Evolutionary conservation across 2,888 invertebrate genomes (phyloP).

Genomic region (Beris chalybata): DNA sequence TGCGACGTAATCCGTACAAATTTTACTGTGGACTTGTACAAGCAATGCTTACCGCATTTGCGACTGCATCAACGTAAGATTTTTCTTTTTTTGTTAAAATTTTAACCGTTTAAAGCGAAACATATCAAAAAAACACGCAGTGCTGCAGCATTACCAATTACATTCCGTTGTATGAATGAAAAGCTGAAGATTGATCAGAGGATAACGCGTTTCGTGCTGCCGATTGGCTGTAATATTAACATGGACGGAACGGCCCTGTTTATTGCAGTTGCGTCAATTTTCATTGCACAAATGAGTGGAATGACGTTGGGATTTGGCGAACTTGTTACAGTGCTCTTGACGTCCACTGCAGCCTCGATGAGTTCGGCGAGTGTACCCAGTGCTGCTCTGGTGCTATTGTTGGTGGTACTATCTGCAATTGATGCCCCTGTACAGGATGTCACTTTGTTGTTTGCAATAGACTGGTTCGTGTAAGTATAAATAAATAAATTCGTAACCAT

Average conservation of each 20-base stretch:
- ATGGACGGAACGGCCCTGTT: conserved; percentile 92
- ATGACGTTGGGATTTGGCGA: conserved; percentile 79
- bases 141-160: conserved; percentile 86
- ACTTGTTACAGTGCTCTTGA: conserved; percentile 81
- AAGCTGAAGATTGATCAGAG: conserved; percentile 78
- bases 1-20: conserved; percentile 81
- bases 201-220: conserved; percentile 84
- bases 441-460: conserved; percentile 80
- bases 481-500: neutral
- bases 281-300: conserved; percentile 84
- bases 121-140: conserved; percentile 55
- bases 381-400: conserved; percentile 77
- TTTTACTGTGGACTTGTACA: conserved; percentile 82
- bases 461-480: conserved; percentile 84
- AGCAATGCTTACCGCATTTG: conserved; percentile 84
- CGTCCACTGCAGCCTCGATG: conserved; percentile 84
- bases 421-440: conserved; percentile 82
- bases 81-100: conserved; percentile 23
- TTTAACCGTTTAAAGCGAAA: conserved; percentile 2
- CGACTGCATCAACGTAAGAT: conserved; percentile 88
- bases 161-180: conserved; percentile 84
- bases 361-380: conserved; percentile 87
- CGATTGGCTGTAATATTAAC: conserved; percentile 90
- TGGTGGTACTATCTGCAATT: conserved; percentile 80
- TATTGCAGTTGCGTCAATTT: conserved; percentile 82